Conservation (phyloP, 2,888 invertebrate genomes). For the Chelonus formosanus region DNA sequence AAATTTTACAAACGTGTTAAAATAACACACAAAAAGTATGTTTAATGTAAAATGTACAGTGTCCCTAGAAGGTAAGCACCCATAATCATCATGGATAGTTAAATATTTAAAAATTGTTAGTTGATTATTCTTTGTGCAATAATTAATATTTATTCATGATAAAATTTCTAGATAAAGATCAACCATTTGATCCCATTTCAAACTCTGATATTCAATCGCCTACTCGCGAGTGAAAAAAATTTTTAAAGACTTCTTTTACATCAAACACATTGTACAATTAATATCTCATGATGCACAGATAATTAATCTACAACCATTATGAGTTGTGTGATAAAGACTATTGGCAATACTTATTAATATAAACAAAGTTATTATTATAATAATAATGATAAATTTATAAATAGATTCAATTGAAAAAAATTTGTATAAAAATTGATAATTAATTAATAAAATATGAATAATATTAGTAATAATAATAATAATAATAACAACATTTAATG, state of each 20-base stretch:
- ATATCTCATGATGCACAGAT: not conserved
- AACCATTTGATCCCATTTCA: conserved; percentile 10
- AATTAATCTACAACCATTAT: too few relatives aligned
- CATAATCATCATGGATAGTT: too few relatives aligned
- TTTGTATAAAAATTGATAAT: not conserved
- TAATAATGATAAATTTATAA: not conserved
- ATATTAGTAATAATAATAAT: not conserved
- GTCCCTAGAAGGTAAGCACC: too few relatives aligned
- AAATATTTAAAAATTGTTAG: too few relatives aligned
- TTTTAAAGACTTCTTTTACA: not conserved
- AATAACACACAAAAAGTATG: too few relatives aligned
- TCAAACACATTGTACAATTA: not conserved
- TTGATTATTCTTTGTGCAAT: too few relatives aligned
- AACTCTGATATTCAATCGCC: too few relatives aligned
- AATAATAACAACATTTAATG: not conserved
- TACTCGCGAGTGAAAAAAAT: not conserved
- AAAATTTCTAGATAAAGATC: not conserved
- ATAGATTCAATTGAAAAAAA: too few relatives aligned
- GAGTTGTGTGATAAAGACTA: not conserved
- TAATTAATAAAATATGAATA: too few relatives aligned
- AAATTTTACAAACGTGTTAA: too few relatives aligned
- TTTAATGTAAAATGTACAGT: too few relatives aligned
- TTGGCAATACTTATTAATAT: not conserved
- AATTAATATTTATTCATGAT: too few relatives aligned
- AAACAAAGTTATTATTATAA: not conserved